A percentile compares a stretch with the other conserved stretches of the same genome.
Evolutionary conservation across 2,797 vertebrate species (phyloP).

Genomic region (Rhodeus uyekii): DNA sequence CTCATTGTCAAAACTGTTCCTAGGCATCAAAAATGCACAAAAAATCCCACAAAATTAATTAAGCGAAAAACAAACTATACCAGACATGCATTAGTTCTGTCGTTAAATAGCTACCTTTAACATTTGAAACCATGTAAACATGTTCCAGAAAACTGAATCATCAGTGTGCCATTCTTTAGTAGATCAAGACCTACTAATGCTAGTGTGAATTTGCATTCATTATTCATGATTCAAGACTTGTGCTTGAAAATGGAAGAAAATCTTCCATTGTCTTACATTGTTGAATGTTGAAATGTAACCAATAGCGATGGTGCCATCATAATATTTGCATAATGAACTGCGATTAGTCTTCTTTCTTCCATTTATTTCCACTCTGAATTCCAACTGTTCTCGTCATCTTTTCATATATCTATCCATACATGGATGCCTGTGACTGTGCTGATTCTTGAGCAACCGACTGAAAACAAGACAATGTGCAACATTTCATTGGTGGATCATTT

Average conservation of each 20-base stretch:
- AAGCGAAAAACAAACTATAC: background rate
- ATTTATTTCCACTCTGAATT: background rate
- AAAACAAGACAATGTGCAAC: background rate
- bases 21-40: background rate
- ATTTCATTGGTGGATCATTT: constrained; percentile 2
- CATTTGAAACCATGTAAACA: background rate
- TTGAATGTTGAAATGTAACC: background rate
- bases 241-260: no score
- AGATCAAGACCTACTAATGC: background rate
- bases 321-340: background rate
- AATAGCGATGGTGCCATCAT: background rate
- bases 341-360: background rate
- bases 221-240: no score
- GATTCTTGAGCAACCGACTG: background rate
- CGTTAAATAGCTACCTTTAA: background rate
- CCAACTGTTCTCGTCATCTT: background rate
- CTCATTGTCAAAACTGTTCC: background rate
- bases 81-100: background rate
- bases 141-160: background rate
- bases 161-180: background rate
- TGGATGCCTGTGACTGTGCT: background rate
- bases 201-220: background rate
- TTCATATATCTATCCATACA: background rate
- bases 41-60: background rate
- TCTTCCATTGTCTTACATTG: background rate